phyloP scores from a whole-genome alignment of 2,113 vertebrate genomes.

The Microtus pennsylvanicus region DNA sequence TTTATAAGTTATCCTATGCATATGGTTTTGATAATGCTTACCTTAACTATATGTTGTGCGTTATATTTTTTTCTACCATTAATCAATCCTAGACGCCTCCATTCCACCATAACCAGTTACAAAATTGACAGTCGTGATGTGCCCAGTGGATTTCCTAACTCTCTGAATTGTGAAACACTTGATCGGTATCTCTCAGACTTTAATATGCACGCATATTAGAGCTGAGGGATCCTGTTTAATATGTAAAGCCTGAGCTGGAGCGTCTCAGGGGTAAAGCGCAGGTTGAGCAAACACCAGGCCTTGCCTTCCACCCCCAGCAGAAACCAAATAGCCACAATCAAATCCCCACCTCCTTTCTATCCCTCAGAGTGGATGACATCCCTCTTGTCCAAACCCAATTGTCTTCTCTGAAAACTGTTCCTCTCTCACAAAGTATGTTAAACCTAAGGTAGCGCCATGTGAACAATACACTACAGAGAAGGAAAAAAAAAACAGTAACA shows the following conservation, averaged over 20 bases:
- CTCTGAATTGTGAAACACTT: slow-evolving; percentile 18
- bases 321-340: background rate
- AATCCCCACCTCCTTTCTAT: too few species aligned
- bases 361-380: background rate
- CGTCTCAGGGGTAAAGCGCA: background rate
- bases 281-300: background rate
- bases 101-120: background rate
- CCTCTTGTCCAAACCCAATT: background rate
- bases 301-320: background rate
- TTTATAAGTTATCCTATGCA: background rate
- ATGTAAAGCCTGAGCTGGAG: background rate
- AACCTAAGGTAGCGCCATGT: background rate
- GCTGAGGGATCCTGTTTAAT: background rate
- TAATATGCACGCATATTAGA: background rate
- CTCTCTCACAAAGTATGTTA: background rate
- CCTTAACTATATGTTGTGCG: background rate
- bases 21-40: background rate
- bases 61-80: background rate
- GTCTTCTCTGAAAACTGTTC: background rate
- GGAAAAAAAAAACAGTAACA: background rate
- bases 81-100: background rate
- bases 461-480: background rate
- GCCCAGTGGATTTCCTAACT: slow-evolving; percentile 20
- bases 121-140: background rate
- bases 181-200: background rate